Base-by-base conservation (phyloP, 2,797 vertebrate species). In the Poeciliopsis paucimaculata region DNA sequence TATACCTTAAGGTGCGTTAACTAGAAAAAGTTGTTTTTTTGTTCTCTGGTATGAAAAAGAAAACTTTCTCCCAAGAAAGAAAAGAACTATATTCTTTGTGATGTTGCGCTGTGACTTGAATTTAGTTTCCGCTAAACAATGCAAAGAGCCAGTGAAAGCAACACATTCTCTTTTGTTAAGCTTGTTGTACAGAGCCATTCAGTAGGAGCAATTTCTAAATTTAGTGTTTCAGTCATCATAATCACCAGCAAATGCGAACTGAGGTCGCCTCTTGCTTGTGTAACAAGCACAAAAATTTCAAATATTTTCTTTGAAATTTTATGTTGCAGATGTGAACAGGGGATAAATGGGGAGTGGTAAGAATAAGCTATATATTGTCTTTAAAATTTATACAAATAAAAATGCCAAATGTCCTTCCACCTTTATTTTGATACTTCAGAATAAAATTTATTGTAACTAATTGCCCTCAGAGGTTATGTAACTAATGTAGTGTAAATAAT, bases 101-200 rank as follows among this genome's bases (percentile, higher is more conserved):
- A 77, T 74, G 79, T 60, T 57, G 70, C 62, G 81, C 46, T 82
- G 62, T 34, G 75, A 72, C 71, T 78, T 76, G 43, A 68, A 34
- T 34, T 77, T 60, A 62, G 46, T 77, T 46, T 55, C 66, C 8
- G 28, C 77, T 75, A 62, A 86, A 82, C 78, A 76, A 74, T 87
- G 64, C 74, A 75, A 68, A 15, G 0, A 66, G 79, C 84, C 71
- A 20, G 28, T 80, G 77, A 73, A 71, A 68, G 47, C 55, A 31
- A 47, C 62, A 31, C 26, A 26, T 1, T 16, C 77, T 43, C 74
- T 73, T 45, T 75, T 9, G 64, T 23, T 39, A 36, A 39, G 64
- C 13, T 7, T 7, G 28, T 16, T 62, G 36, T 10, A 66, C 9
- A 39, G 18, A 66, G 10, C 64, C 9, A 66, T 39, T 66, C 18